Base-by-base conservation (phyloP, 37 sponge, comb jelly and placozoan species). In the Spongilla lacustris region DNA sequence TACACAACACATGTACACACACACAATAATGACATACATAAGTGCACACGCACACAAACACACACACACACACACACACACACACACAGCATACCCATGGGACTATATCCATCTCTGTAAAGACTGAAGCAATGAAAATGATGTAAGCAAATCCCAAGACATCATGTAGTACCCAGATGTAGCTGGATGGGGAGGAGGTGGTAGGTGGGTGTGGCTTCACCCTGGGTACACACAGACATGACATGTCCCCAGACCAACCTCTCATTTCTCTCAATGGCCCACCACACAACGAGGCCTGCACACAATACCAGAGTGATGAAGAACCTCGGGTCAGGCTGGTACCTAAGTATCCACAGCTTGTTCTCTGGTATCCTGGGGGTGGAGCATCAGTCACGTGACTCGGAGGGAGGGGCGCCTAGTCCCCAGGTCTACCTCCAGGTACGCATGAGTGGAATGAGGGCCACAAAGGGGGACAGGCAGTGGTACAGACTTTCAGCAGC, bases 241-340 rank as follows among this genome's bases (percentile, higher is more conserved):
- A 46, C 46, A 46, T 8, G 8, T 8, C 4, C 46, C 4, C 46
- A 46, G 8, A 46, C 46, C 19, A 13, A 58, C 58, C 19, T 58
- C 58, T 58, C 58, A 58, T 81, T 79, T 0, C 98, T 66, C 38
- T 83, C 90, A 29, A 92, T 85, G n/a, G 81, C 71, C 98, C 98
- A 97, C 91, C 93, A 91, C 50, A 91, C 73, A 0, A 91, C 81
- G 0, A 94, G 24, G 25, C 70, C 80, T 23, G 87, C 73, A 83
- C 89, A 85, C 32, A 84, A 49, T 9, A 79, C 24, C 67, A 90
- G 26, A 0, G 88, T 79, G 27, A 92, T 25, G 75, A 90, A 90
- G 89, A 95, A 95, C 66, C 80, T 82, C 3, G 88, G 88, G 66
- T 92, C 91, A 9, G 96, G 96, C 67, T 91, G 87, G 71, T 92